phyloP scores from a whole-genome alignment of 1,140 invertebrate genomes.

The Drosophila pallidifrons region DNA sequence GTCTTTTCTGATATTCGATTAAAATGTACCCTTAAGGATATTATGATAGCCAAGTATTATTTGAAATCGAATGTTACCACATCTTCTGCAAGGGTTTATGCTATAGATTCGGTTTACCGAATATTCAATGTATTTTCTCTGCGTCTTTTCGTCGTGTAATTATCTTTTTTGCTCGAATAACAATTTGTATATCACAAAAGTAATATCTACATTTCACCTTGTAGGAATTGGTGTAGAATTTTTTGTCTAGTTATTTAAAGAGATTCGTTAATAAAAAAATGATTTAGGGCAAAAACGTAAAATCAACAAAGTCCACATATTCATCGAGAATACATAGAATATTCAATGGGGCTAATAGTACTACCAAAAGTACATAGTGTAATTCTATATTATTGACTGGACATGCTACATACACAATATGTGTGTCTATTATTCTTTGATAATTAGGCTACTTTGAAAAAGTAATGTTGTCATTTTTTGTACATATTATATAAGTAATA shows the following conservation, averaged over 20 bases:
- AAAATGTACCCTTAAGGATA: conserved; percentile 19
- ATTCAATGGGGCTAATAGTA: conserved; percentile 65
- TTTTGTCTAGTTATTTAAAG: conserved; percentile 33
- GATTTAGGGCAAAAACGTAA: conserved; percentile 22
- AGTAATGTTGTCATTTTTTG: conserved; percentile 76
- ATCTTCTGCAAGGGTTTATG: conserved; percentile 40
- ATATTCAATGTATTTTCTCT: conserved; percentile 20
- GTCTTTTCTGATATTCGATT: conserved; percentile 34
- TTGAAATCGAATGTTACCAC: conserved; percentile 3
- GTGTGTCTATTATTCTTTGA: conserved; percentile 60
- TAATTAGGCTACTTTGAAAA: conserved; percentile 68
- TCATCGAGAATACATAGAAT: conserved; percentile 41
- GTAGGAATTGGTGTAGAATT: conserved; percentile 74
- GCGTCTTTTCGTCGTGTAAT: conserved; percentile 19
- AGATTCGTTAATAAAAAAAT: conserved; percentile 56
- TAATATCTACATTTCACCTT: conserved; percentile 83
- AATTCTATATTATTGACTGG: conserved; percentile 52
- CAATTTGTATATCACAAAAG: conserved; percentile 83
- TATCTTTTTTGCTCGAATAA: conserved; percentile 74
- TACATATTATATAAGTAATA: conserved; percentile 66
- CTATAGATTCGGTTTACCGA: conserved; percentile 35
- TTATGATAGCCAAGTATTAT: conserved; percentile 13
- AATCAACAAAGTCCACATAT: conserved; percentile 42
- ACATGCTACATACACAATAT: conserved; percentile 66
- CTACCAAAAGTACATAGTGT: conserved; percentile 58